Percentiles rank a stretch among this genome's conserved stretches.
phyloP scores from a whole-genome alignment of 2,113 vertebrate species.

The Rynchops niger region DNA sequence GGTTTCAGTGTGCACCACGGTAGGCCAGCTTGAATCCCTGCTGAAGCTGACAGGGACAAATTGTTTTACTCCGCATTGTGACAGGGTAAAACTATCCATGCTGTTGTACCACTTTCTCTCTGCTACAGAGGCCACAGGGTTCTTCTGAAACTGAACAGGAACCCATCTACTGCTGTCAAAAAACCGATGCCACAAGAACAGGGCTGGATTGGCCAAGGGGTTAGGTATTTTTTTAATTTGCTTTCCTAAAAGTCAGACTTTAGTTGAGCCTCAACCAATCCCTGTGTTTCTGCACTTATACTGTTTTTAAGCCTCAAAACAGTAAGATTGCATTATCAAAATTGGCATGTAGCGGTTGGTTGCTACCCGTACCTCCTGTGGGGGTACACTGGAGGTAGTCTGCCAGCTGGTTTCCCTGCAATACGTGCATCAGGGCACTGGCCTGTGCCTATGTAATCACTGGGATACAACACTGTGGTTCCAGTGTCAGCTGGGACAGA shows the following conservation, averaged over 20 bases:
- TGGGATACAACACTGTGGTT: neutral
- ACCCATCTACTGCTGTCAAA: neutral
- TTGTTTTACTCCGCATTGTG: neutral
- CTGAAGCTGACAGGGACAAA: neutral
- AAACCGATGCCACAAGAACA: neutral
- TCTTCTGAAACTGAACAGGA: neutral
- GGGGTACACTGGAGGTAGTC: fast-evolving
- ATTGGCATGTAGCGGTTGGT: fast-evolving
- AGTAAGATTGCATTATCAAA: neutral
- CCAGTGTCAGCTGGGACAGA: neutral
- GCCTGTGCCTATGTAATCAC: neutral
- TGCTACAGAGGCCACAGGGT: neutral
- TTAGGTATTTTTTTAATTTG: neutral
- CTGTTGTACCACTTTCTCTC: fast-evolving
- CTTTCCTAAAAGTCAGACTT: neutral
- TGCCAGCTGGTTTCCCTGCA: neutral
- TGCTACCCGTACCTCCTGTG: fast-evolving
- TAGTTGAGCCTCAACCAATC: neutral
- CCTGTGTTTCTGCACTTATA: neutral
- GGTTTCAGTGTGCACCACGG: neutral
- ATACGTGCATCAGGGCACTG: fast-evolving
- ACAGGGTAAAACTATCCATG: neutral
- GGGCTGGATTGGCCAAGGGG: neutral
- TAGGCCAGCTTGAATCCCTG: neutral
- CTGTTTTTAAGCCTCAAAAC: neutral